Base-by-base conservation (phyloP, 2,888 invertebrate genomes). In the Mesochorus sp. region DNA sequence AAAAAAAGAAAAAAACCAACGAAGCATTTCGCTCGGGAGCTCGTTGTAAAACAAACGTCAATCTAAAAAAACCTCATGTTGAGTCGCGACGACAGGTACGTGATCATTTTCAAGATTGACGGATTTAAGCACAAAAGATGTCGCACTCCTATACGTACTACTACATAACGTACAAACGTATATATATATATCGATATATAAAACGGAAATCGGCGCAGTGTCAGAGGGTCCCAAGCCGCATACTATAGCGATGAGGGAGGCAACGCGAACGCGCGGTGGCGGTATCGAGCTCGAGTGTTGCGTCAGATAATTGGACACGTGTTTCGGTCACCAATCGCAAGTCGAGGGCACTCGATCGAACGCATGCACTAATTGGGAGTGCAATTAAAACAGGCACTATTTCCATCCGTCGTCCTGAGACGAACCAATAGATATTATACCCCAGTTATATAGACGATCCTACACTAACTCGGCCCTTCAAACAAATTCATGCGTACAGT, bases 221-320 rank as follows among this genome's bases (percentile, higher is more conserved):
- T 67, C 57, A 67, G 31, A 37, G 71, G 61, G 67, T 47, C 55
- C 59, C 55, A 12, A n/a, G n/a, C n/a, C 34, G 17, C 17, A 68
- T 53, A 49, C 24, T 28, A 57, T 62, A 39, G 62, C 37, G 53
- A 62, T 17, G 53, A 59, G 67, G 37, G 31, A 53, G 64, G n/a
- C 55, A 19, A 44, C 19, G 37, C 39, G 10, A 28, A 47, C 24
- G 57, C 59, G 57, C 66, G 68, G 72, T 31, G 67, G 62, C 72
- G 76, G 68, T 61, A 70, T 72, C 59, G 59, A 71, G 59, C 71
- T 37, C 68, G 74, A 78, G 77, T 79, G 77, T 68, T 53, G 62
- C 79, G 84, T 83, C 87, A 51, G 85, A 88, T 90, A 90, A 90
- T 90, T 90, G 88, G 88, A 88, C 89, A 89, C 89, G 90, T 89